Evolutionary conservation across 2,797 vertebrate genomes (phyloP).

Genomic region (Fundulus diaphanus): DNA sequence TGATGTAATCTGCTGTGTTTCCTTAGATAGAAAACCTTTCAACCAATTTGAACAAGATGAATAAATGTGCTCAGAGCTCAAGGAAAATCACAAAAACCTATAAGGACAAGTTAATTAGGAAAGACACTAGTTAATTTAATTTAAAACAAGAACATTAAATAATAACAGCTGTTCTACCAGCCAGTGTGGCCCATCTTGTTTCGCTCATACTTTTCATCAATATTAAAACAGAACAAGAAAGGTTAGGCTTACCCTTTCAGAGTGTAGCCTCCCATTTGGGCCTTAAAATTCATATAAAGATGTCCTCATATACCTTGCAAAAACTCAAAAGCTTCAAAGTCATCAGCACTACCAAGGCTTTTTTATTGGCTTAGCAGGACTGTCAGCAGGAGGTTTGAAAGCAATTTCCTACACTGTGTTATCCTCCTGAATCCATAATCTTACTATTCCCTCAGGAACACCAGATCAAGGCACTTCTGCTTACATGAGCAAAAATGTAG

Average conservation of each 20-base stretch:
- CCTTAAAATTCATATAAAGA: conserved; percentile 7
- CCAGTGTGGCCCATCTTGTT: neutral
- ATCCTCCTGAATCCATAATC: conserved; percentile 27
- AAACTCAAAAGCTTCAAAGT: neutral
- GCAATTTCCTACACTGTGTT: conserved; percentile 34
- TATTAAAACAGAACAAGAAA: conserved; percentile 29
- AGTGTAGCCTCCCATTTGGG: conserved; percentile 4
- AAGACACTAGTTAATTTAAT: neutral
- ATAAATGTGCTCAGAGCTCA: neutral
- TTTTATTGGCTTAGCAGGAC: conserved; percentile 29
- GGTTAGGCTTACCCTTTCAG: conserved; percentile 11
- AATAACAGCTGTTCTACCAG: neutral
- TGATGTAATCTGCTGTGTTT: too few relatives aligned
- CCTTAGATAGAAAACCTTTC: too few relatives aligned
- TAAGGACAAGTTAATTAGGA: neutral
- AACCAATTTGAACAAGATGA: too few relatives aligned
- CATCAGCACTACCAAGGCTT: conserved; percentile 5
- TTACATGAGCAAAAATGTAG: conserved; percentile 43
- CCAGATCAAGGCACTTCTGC: conserved; percentile 44
- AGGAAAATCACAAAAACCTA: neutral
- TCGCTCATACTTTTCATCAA: conserved; percentile 14
- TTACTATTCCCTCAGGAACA: conserved; percentile 27
- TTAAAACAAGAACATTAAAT: neutral
- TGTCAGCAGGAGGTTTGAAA: conserved; percentile 31
- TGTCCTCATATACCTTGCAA: conserved; percentile 3